Percentiles rank a stretch among this genome's conserved stretches.
These are phyloP conservation scores for Belgica antarctica DNA, from an alignment of 2,888 invertebrate genomes.

Conservation along the genomic window DNA sequence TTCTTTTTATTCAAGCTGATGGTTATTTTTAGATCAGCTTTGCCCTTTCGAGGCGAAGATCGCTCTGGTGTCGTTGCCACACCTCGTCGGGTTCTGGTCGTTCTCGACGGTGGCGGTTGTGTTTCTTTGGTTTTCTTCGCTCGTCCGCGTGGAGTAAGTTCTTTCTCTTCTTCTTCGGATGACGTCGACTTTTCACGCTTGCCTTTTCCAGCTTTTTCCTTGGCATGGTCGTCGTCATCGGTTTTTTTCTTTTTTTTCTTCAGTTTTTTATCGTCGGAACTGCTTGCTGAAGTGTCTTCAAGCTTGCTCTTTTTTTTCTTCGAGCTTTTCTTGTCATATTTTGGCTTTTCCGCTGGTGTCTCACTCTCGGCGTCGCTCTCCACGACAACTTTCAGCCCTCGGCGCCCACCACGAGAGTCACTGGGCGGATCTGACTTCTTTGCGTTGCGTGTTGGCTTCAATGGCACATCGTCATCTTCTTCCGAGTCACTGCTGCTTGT, in stretches of 20 bases:
- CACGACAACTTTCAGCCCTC: not conserved
- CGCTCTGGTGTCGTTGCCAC: not conserved
- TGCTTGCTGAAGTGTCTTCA: not conserved
- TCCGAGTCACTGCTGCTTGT: not conserved
- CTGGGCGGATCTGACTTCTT: too few species aligned
- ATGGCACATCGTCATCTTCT: not conserved
- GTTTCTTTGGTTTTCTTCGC: not conserved
- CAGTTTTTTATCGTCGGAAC: slow-evolving; percentile 19
- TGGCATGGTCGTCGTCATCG: not conserved
- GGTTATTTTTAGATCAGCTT: not conserved
- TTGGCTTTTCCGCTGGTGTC: not conserved
- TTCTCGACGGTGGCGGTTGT: not conserved
- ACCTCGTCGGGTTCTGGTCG: not conserved
- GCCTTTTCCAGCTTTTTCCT: not conserved
- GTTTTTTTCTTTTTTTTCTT: not conserved
- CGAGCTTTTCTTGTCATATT: not conserved
- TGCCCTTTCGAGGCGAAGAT: not conserved
- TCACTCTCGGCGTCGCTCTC: not conserved
- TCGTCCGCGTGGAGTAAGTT: not conserved
- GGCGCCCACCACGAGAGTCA: too few species aligned
- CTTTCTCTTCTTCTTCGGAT: not conserved
- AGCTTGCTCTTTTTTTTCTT: slow-evolving; percentile 6
- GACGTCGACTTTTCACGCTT: not conserved
- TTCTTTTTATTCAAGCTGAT: not conserved
- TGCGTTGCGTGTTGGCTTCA: not conserved